phyloP scores from a whole-genome alignment of 2,888 invertebrate species.

The Drosophila infuscata region DNA sequence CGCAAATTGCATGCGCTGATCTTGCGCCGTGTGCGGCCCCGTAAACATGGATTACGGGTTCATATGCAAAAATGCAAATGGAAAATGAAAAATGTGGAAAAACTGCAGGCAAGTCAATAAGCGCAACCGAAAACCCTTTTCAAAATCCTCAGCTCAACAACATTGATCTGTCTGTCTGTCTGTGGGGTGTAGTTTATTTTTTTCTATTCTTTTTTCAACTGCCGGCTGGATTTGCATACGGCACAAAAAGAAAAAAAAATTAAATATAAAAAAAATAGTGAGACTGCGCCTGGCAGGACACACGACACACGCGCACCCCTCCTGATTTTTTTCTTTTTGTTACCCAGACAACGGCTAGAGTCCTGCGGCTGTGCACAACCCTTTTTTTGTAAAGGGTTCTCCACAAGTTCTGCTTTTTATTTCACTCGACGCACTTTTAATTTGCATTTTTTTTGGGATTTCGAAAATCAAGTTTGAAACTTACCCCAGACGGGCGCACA shows the following conservation, averaged over 20 bases:
- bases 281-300: constrained; percentile 79
- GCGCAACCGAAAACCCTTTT: constrained; percentile 57
- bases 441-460: constrained; percentile 83
- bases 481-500: constrained; percentile 67
- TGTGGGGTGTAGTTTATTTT: constrained; percentile 60
- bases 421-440: constrained; percentile 73
- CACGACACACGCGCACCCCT: constrained; percentile 69
- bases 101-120: constrained; percentile 58
- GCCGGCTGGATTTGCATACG: constrained; percentile 70
- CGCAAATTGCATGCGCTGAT: constrained; percentile 62
- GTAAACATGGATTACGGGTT: constrained; percentile 59
- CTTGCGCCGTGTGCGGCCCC: constrained; percentile 66
- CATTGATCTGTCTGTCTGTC: constrained; percentile 23
- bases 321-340: constrained; percentile 54
- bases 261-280: constrained; percentile 66
- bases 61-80: constrained; percentile 57
- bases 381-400: constrained; percentile 81
- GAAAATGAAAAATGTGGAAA: constrained; percentile 31
- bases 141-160: constrained; percentile 46
- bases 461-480: constrained; percentile 76
- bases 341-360: constrained; percentile 70
- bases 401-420: constrained; percentile 54
- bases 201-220: constrained; percentile 5
- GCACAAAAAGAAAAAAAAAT: constrained; percentile 63
- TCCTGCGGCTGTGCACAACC: constrained; percentile 81